phyloP scores from a whole-genome alignment of 2,113 vertebrate species.

The Globicephala melas region DNA sequence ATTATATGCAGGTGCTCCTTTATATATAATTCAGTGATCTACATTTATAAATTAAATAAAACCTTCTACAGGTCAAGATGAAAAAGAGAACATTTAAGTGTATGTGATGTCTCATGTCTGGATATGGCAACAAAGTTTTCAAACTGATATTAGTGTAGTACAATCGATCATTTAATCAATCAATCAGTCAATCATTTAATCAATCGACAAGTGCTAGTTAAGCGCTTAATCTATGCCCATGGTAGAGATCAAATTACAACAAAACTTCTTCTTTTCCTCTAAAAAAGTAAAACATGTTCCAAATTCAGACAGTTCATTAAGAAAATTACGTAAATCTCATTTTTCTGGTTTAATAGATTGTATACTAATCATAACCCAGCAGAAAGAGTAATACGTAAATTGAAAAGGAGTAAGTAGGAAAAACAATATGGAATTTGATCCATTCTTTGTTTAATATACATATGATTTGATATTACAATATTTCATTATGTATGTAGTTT shows the following conservation, averaged over 20 bases:
- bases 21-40: background rate
- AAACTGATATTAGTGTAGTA: background rate
- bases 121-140: background rate
- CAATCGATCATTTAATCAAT: background rate
- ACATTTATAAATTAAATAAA: background rate
- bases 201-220: background rate
- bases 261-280: background rate
- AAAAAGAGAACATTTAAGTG: background rate
- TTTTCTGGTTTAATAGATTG: background rate
- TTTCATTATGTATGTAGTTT: background rate
- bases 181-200: background rate
- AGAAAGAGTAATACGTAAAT: background rate
- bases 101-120: background rate
- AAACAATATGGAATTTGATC: background rate
- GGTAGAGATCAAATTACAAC: background rate
- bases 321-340: background rate
- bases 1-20: background rate
- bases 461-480: background rate
- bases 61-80: background rate
- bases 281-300: background rate
- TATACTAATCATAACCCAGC: background rate
- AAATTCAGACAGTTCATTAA: background rate
- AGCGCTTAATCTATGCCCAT: background rate
- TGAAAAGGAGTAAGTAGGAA: background rate
- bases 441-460: background rate